Evolutionary conservation across 2,888 invertebrate species (phyloP), one percentile per base, ranked within the genome.

Genomic region (Eilema griseolum): DNA sequence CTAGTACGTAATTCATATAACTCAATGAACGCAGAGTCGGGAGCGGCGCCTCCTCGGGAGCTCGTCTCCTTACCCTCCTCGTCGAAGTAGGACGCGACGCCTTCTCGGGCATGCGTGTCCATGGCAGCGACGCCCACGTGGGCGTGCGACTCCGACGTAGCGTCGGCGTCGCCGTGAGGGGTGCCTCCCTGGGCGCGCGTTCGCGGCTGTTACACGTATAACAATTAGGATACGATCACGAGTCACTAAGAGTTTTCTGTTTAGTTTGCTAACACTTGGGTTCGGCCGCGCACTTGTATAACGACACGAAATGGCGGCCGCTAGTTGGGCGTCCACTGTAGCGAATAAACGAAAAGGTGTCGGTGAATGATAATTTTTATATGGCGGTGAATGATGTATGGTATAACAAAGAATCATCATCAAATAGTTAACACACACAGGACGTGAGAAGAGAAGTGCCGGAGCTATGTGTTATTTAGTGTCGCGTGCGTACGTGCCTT

Each of bases 201-300:
- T 56, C 56, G 56, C 10, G 56, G 23, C 23, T 56, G 16, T 56
- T 5, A 1, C 1, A 1, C n/a, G 7, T 1, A 14, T 2, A 56
- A 56, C 56, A 4, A 14, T 8, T 10, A n/a, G 11, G 16, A 56
- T 2, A 8, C 2, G 0, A 23, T 16, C 23, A 23, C 23, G 8
- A 12, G 10, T 56, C 56, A 56, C 56, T 23, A 2, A 56, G 23
- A 0, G 5, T 4, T 28, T 28, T 3, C 1, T 12, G 11, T 10
- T 23, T 56, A 7, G 1, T 2, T 56, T 3, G 56, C 23, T 56
- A n/a, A n/a, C 0, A 2, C 23, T 56, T 56, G 56, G 56, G 23
- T 56, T 56, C 56, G 56, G 23, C 56, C 56, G 56, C 56, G 56
- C 56, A 56, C 56, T 56, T 56, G 56, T 41, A 16, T 41, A 12